Percentiles rank a stretch among this genome's conserved stretches.
Conservation (phyloP, 2,888 invertebrate genomes). For the Argyresthia goedartella region DNA sequence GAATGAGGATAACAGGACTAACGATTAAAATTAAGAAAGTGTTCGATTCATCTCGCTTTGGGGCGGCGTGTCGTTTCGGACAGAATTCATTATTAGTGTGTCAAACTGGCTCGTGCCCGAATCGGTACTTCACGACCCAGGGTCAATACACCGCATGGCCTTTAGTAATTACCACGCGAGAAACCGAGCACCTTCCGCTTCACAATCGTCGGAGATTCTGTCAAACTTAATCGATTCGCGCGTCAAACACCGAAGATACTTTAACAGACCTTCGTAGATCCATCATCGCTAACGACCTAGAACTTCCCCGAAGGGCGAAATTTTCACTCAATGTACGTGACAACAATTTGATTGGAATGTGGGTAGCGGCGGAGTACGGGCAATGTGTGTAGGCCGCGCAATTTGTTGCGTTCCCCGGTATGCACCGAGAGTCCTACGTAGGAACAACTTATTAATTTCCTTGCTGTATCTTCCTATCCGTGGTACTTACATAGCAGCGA, state of each 20-base stretch:
- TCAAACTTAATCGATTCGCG: conserved; percentile 59
- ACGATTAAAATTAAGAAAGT: conserved; percentile 36
- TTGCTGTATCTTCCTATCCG: conserved; percentile 5
- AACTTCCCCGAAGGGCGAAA: conserved; percentile 31
- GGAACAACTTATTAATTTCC: conserved; percentile 23
- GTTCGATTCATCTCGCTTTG: conserved; percentile 28
- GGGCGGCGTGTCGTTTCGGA: conserved; percentile 39
- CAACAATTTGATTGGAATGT: conserved; percentile 25
- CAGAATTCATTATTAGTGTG: conserved; percentile 58
- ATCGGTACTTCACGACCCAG: conserved; percentile 17
- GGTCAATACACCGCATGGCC: conserved; percentile 29
- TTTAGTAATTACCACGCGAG: conserved; percentile 42
- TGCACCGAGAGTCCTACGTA: background rate
- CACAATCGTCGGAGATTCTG: conserved; percentile 48
- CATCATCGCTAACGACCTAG: conserved; percentile 40
- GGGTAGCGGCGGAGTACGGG: conserved; percentile 22
- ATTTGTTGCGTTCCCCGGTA: conserved; percentile 20
- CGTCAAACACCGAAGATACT: conserved; percentile 33
- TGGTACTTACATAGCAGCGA: background rate
- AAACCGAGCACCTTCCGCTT: conserved; percentile 26
- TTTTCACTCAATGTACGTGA: conserved; percentile 24
- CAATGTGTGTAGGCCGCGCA: conserved; percentile 24
- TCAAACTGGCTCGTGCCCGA: conserved; percentile 29
- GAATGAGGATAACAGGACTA: conserved; percentile 12
- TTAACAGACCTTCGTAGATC: conserved; percentile 30